Base-by-base conservation (phyloP, 2,113 vertebrate species). In the Sterrhoptilus dennistouni region DNA sequence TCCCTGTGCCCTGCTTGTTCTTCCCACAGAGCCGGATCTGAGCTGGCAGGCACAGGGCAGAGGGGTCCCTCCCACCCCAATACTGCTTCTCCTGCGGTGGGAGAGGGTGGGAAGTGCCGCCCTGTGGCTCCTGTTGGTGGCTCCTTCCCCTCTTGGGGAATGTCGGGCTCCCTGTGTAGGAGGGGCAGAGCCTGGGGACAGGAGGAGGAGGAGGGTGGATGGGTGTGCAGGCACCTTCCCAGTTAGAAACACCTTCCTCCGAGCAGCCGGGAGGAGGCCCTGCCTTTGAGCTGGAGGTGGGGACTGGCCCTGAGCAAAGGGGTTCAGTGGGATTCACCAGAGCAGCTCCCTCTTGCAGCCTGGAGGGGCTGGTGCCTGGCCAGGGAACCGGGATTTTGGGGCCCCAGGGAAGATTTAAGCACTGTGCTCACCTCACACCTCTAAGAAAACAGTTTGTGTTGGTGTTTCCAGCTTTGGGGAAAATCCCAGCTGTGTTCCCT, bases 261-360 rank as follows among this genome's bases (percentile, higher is more conserved):
- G 11, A 49, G 53, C 20, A 53, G 64, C 57, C n/a, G 6, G 52
- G 61, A 81, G 70, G 50, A 53, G 79, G 94, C 56, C 21, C 65
- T 83, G 60, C 77, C 83, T 79, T 72, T 93, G 96, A 59, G 64
- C 68, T 92, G 52, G 44, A 83, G 87, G 87, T 60, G 94, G 87
- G 71, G 36, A 63, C 53, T 2, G 60, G 25, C 38, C 29, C 45
- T 50, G 72, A 22, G 61, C 69, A 76, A 66, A 74, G 36, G 27
- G 35, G 59, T 3, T 65, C 16, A 27, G 52, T 9, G 23, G 57
- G 15, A 56, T 36, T 22, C 18, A 5, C 5, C 27, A 53, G 53
- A 31, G n/a, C 49, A 25, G 57, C 31, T 18, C 31, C 50, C 54
- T 23, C 28, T 19, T 2, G 14, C 19, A 33, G 36, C 36, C 35